Percentiles rank a stretch among this genome's conserved stretches.
These are phyloP conservation scores for Drosophila rellima DNA, from an alignment of 2,888 invertebrate species.

Conservation along the genomic window DNA sequence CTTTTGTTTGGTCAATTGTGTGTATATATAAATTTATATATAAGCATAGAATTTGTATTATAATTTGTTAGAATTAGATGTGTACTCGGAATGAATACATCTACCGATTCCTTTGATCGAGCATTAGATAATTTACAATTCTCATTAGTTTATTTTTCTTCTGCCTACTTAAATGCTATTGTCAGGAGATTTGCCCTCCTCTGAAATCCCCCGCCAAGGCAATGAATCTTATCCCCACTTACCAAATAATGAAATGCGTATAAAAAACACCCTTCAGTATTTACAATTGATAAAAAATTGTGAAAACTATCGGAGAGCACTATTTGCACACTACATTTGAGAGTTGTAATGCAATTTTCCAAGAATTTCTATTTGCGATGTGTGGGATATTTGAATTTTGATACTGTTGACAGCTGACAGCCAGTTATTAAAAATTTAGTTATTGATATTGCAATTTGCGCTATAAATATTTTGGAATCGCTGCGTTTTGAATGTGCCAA, in stretches of 20 bases:
- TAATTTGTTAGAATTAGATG: conserved; percentile 22
- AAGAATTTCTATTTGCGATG: conserved; percentile 9
- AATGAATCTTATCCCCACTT: conserved; percentile 33
- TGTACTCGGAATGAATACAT: conserved; percentile 1
- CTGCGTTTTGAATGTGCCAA: conserved; percentile 36
- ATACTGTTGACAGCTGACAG: conserved; percentile 38
- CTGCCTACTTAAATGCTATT: conserved; percentile 56
- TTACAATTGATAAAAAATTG: conserved; percentile 36
- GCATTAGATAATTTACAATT: conserved; percentile 35
- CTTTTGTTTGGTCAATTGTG: conserved; percentile 78
- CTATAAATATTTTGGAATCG: conserved; percentile 55
- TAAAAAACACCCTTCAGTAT: conserved; percentile 42
- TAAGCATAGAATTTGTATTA: conserved; percentile 64
- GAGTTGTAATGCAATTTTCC: conserved; percentile 50
- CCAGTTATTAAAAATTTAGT: conserved; percentile 53
- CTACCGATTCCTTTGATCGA: conserved; percentile 25
- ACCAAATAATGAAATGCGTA: conserved; percentile 31
- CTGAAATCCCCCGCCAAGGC: conserved; percentile 36
- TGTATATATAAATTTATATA: conserved; percentile 44
- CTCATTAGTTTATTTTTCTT: conserved; percentile 17
- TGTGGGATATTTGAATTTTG: conserved; percentile 38
- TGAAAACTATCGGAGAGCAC: conserved; percentile 29
- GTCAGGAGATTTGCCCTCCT: conserved; percentile 8
- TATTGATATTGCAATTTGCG: conserved; percentile 62
- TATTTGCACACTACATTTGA: conserved; percentile 52